Conservation (phyloP, 1,140 invertebrate genomes). For the Bemisia tabaci region DNA sequence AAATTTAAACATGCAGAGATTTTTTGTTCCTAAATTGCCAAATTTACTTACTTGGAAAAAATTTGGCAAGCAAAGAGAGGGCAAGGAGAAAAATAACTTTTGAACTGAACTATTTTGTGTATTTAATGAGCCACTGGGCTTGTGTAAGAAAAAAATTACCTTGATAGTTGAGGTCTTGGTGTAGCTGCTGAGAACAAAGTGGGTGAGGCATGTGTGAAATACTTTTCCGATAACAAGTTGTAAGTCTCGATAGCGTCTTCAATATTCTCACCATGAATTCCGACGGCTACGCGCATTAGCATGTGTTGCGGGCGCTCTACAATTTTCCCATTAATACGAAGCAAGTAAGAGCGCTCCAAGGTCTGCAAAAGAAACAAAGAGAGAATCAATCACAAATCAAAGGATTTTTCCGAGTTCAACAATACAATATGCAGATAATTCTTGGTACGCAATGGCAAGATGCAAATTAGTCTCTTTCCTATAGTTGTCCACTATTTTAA, state of each 20-base stretch:
- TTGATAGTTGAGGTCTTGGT: slow-evolving; percentile 79
- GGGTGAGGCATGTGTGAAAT: slow-evolving; percentile 96
- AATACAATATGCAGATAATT: slow-evolving; percentile 6
- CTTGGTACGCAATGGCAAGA: no score
- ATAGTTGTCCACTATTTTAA: no score
- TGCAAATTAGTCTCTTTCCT: no score
- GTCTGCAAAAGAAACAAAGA: slow-evolving; percentile 40
- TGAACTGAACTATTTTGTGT: no score
- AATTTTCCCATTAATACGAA: slow-evolving; percentile 88
- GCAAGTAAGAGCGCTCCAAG: slow-evolving; percentile 84
- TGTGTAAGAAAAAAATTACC: slow-evolving; percentile 30
- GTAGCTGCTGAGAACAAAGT: slow-evolving; percentile 95
- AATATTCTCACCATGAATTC: slow-evolving; percentile 91
- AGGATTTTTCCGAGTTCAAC: not conserved
- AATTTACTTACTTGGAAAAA: not conserved
- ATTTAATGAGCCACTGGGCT: no score
- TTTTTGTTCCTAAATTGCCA: no score
- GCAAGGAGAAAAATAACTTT: no score
- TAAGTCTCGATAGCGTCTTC: slow-evolving; percentile 92
- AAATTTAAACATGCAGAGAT: no score
- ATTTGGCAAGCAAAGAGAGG: no score
- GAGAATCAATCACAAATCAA: slow-evolving; percentile 1
- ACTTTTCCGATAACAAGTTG: slow-evolving; percentile 86
- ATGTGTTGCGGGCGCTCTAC: slow-evolving; percentile 96
- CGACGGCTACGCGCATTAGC: slow-evolving; percentile 95